Conservation (phyloP, 1,140 invertebrate species). For the Drosophila orena region DNA sequence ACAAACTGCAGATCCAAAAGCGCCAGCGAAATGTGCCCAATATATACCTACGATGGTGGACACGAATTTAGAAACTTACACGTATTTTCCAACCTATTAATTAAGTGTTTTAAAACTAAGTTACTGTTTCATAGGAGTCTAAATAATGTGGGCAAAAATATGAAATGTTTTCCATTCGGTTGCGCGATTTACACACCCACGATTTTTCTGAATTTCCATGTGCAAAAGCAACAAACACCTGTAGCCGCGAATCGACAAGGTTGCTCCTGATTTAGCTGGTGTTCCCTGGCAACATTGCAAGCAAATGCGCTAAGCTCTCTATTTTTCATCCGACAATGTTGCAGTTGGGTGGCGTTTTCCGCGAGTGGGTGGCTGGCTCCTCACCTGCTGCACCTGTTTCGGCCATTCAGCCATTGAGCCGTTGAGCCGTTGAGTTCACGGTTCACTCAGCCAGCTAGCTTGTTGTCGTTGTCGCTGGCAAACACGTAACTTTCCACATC, state of each 20-base stretch:
- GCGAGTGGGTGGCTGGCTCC: neutral
- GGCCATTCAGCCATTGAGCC: constrained; percentile 37
- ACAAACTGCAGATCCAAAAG: constrained; percentile 48
- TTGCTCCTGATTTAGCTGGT: constrained; percentile 22
- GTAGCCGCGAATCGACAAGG: constrained; percentile 34
- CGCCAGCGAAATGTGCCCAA: constrained; percentile 5
- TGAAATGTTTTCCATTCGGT: too few species aligned
- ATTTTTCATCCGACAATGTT: constrained; percentile 57
- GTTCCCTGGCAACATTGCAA: constrained; percentile 40
- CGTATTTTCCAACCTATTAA: too few species aligned
- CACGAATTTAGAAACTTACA: neutral
- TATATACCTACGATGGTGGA: neutral
- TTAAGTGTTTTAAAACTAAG: too few species aligned
- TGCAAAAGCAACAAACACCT: constrained; percentile 53
- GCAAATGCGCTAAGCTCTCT: constrained; percentile 33
- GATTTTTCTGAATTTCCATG: constrained; percentile 17
- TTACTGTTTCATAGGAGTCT: too few species aligned
- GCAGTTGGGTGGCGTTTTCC: constrained; percentile 33
- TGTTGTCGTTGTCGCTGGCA: constrained; percentile 35
- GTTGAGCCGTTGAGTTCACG: constrained; percentile 39
- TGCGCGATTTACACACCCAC: too few species aligned
- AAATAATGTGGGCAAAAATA: too few species aligned
- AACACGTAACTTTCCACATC: constrained; percentile 45
- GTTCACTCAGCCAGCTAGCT: constrained; percentile 14
- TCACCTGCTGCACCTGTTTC: constrained; percentile 26